Percentiles rank a stretch among this genome's conserved stretches.
These are phyloP conservation scores for Emesis russula DNA, from an alignment of 2,888 invertebrate species.

Conservation along the genomic window DNA sequence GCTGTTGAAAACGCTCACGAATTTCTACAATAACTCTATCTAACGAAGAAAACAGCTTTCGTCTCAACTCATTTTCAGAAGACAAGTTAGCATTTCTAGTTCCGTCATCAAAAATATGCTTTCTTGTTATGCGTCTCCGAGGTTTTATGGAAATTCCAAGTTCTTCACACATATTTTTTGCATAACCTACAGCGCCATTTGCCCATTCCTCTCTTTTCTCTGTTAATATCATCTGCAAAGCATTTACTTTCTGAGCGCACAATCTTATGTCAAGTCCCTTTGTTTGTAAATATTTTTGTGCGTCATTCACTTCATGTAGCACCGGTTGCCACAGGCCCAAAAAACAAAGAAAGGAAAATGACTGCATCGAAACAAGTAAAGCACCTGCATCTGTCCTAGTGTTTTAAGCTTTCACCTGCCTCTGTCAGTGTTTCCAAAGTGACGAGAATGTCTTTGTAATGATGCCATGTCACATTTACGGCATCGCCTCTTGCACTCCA, in stretches of 20 bases:
- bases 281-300: constrained; percentile 33
- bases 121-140: constrained; percentile 40
- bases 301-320: constrained; percentile 7
- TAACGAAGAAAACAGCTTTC: constrained; percentile 37
- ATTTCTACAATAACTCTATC: no score
- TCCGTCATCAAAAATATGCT: constrained; percentile 46
- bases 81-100: constrained; percentile 56
- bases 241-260: constrained; percentile 20
- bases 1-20: no score
- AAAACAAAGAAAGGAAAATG: constrained; percentile 5
- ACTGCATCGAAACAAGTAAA: neutral
- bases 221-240: constrained; percentile 1
- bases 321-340: neutral
- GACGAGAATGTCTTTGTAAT: constrained; percentile 31
- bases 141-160: constrained; percentile 52
- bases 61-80: constrained; percentile 61
- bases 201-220: constrained; percentile 41
- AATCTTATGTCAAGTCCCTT: constrained; percentile 28
- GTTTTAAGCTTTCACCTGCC: neutral
- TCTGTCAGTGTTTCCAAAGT: constrained; percentile 2
- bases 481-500: constrained; percentile 35
- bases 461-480: constrained; percentile 30
- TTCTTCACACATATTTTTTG: constrained; percentile 65
- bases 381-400: neutral
- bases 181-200: constrained; percentile 54